Base-by-base conservation (phyloP, 2,113 vertebrate genomes). In the Heloderma charlesbogerti region DNA sequence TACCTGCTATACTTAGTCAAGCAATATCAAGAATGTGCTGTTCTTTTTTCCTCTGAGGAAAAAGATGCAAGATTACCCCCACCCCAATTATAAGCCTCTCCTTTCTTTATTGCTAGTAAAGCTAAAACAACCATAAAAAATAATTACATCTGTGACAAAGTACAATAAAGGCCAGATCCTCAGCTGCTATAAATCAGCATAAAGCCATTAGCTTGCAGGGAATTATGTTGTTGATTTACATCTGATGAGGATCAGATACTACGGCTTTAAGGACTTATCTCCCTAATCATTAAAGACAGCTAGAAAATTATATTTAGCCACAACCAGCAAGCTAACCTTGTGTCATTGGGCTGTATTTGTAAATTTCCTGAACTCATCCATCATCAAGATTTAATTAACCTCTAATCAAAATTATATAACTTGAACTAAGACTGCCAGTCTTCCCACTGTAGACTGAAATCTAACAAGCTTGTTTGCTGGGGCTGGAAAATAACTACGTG, bases 331-430 rank as follows among this genome's bases (percentile, higher is more conserved):
- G 90, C 88, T 92, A 94, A 93, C 91, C 92, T 95, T 94, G 85
- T 91, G 86, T 94, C 89, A 84, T 91, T 83, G 88, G 67, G 88
- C 95, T 95, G 94, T 94, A 94, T 88, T 91, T 72, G 80, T 90
- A 94, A 91, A 91, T 94, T 96, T 91, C 83, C 88, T 95, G 94
- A 93, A 92, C 89, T 94, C 94, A 94, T 95, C 95, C 88, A 94
- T 95, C 96, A 1, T 91, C 94, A 92, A 93, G 88, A 80, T 92
- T 92, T 94, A 95, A 96, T 95, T 96, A 96, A 95, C 92, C 89
- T 94, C 89, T 91, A 95, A 95, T 96, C 93, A 97, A 95, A 97
- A 95, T 93, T 40, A 90, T 92, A 90, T 94, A 89, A 95, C 90
- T 95, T 91, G 85, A 94, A 85, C 91, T 88, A 86, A 60, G 89